Evolutionary conservation across 2,888 invertebrate species (phyloP).

Genomic region (Protophormia terraenovae): DNA sequence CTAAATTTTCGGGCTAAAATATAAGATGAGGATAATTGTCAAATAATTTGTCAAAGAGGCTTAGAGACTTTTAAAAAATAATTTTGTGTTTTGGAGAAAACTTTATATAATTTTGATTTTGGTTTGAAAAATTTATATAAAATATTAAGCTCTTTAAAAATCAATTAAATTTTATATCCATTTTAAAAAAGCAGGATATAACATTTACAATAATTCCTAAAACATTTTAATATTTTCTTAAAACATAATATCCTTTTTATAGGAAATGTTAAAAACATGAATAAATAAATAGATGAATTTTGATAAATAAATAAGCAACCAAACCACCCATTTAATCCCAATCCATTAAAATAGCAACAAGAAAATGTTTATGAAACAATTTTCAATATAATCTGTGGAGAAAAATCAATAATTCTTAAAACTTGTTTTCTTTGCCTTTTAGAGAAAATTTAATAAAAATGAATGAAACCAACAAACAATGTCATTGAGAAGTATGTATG

Average conservation of each 20-base stretch:
- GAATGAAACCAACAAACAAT: constrained; percentile 6
- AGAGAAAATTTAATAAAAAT: constrained; percentile 10
- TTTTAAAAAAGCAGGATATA: neutral
- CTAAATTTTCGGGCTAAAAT: too few species aligned
- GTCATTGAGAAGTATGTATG: constrained; percentile 5
- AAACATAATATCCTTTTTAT: neutral
- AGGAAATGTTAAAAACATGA: neutral
- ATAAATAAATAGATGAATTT: neutral
- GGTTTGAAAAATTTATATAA: neutral
- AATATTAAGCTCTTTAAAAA: neutral
- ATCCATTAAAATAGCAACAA: too few species aligned
- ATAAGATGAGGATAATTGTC: too few species aligned
- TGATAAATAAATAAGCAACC: neutral
- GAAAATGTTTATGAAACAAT: neutral
- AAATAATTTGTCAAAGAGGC: too few species aligned
- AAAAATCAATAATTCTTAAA: constrained; percentile 37
- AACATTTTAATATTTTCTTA: neutral
- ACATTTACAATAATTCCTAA: neutral
- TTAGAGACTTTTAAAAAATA: too few species aligned
- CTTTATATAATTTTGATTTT: too few species aligned
- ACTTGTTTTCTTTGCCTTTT: neutral
- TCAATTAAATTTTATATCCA: neutral
- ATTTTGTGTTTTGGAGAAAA: too few species aligned
- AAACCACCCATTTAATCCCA: neutral
- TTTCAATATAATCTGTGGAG: neutral